Base-by-base conservation (phyloP, 2,113 vertebrate species). In the Ptilorrhoa leucosticta region DNA sequence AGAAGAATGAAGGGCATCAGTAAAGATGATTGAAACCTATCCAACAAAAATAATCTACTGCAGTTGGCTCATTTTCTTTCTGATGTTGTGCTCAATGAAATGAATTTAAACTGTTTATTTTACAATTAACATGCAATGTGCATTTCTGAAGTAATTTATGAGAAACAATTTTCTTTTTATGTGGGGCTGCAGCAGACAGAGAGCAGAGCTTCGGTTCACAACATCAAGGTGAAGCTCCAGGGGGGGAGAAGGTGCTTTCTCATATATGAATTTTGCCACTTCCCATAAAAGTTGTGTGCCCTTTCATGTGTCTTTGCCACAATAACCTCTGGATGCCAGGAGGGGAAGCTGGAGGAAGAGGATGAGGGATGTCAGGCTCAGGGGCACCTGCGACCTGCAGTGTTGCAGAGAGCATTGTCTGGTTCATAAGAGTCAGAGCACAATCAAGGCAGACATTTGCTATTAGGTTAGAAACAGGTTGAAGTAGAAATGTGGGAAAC, bases 21-120 rank as follows among this genome's bases (percentile, higher is more conserved):
- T 95, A 96, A 96, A 96, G 91, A 96, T 97, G 96, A 97, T 96
- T 96, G 94, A 97, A 95, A 96, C 87, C 84, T 95, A 93, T 91
- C 94, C 93, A 96, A 95, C 93, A 86, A 95, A 96, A 97, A 97
- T 95, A 97, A 96, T 96, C 95, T 97, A 94, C 87, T 90, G 95
- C 94, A 96, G 95, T 96, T 95, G 94, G 82, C 92, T 97, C 94
- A 96, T 97, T 96, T 97, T 95, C 85, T 95, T 97, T 96, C 93
- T 90, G 87, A 92, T 93, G 91, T 96, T 96, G 94, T 93, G 93
- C 90, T 97, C 95, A 97, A 91, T 96, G 87, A 95, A 97, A 96
- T 96, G 94, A 96, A 97, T 96, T 96, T 91, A 94, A 95, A 91
- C 90, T 95, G 93, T 96, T 96, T 96, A 90, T 95, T 96, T 96